Percentiles rank a stretch among this genome's conserved stretches.
Conservation (phyloP, 2,113 vertebrate genomes). For the Ursus arctos region DNA sequence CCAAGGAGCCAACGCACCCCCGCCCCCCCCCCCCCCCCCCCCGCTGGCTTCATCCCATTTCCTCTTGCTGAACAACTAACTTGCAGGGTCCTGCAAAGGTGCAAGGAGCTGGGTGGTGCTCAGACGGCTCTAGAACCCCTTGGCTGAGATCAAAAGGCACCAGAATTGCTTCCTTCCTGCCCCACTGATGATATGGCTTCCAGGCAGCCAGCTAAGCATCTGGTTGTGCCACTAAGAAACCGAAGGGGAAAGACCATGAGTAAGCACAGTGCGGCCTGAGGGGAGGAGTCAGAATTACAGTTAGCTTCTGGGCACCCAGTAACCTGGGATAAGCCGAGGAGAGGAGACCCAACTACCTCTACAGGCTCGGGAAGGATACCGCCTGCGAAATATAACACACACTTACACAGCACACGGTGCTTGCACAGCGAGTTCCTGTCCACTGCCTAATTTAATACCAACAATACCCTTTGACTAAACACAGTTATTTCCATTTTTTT, state of each 20-base stretch:
- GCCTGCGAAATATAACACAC: background rate
- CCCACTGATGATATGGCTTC: background rate
- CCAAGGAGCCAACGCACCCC: background rate
- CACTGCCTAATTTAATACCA: constrained; percentile 2
- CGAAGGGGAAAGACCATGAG: background rate
- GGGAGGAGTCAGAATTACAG: background rate
- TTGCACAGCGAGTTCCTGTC: constrained; percentile 18
- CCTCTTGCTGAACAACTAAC: constrained; percentile 12
- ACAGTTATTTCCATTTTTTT: background rate
- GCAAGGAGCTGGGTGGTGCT: background rate
- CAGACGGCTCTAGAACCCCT: background rate
- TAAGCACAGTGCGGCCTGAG: background rate
- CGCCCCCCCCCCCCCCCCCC: background rate
- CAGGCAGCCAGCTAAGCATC: background rate
- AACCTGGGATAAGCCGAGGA: background rate
- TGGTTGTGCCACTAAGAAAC: background rate
- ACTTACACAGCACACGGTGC: background rate
- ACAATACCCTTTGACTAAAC: background rate
- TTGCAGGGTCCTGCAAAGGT: background rate
- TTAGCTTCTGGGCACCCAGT: background rate
- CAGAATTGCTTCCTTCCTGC: background rate
- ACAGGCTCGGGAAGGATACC: background rate
- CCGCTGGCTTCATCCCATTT: background rate
- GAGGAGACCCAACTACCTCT: background rate
- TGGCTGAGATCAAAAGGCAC: background rate